Evolutionary conservation across 2,888 invertebrate species (phyloP).

Genomic region (Synanthedon vespiformis): DNA sequence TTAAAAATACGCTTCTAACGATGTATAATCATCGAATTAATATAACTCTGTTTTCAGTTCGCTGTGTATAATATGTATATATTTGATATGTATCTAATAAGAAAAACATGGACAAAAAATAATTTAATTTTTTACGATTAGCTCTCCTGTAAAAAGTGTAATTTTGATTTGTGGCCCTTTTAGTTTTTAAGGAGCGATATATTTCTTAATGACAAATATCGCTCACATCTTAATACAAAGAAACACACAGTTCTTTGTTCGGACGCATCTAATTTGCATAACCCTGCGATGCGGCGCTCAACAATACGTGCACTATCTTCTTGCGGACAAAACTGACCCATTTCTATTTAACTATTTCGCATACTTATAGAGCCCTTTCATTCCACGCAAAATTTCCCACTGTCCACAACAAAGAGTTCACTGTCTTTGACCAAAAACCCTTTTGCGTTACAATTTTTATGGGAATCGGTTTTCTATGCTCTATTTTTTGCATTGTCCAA

Average conservation of each 20-base stretch:
- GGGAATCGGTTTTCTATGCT: conserved; percentile 61
- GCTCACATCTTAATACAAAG: no score
- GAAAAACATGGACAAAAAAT: no score
- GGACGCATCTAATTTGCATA: neutral
- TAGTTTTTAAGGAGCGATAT: no score
- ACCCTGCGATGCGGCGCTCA: neutral
- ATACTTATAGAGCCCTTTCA: conserved; percentile 34
- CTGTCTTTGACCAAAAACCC: conserved; percentile 27
- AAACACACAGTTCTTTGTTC: neutral
- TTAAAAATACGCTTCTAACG: no score
- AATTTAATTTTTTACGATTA: no score
- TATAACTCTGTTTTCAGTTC: no score
- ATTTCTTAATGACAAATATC: no score
- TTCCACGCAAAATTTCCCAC: conserved; percentile 58
- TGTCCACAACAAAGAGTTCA: conserved; percentile 43
- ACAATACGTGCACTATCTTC: neutral
- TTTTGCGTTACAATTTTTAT: conserved; percentile 58
- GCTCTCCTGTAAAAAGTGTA: no score
- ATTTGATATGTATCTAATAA: no score
- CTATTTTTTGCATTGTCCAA: conserved; percentile 68
- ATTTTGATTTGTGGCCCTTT: no score
- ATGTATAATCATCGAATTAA: no score
- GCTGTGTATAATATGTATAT: no score
- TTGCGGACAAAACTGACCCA: neutral
- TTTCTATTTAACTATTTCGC: neutral